Conservation (phyloP, 1,140 invertebrate genomes). For the Homalodisca vitripennis region DNA sequence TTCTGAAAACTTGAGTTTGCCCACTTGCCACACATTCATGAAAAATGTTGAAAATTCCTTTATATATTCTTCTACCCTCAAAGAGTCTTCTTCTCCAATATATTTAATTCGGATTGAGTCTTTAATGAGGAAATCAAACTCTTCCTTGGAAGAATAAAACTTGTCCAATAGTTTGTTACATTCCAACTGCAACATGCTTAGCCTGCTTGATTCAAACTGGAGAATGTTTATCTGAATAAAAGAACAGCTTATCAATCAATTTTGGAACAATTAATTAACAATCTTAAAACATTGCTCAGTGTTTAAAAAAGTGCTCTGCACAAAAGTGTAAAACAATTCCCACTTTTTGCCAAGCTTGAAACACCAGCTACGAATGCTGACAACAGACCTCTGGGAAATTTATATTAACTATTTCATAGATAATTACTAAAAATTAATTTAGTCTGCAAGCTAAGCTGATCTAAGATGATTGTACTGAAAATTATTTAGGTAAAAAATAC, state of each 20-base stretch:
- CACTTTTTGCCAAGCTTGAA: neutral
- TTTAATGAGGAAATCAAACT: conserved; percentile 1
- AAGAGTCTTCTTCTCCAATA: neutral
- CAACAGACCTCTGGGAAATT: neutral
- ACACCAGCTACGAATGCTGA: neutral
- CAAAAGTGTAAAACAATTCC: neutral
- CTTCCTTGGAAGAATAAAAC: neutral
- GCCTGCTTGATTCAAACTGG: neutral
- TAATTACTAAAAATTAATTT: no score
- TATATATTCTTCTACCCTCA: neutral
- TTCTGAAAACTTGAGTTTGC: neutral
- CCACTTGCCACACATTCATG: neutral
- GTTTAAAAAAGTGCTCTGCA: neutral
- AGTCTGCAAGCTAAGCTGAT: no score
- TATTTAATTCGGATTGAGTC: neutral
- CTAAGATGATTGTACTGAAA: no score
- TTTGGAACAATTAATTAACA: neutral
- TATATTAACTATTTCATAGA: neutral
- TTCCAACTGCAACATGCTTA: neutral
- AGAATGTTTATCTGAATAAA: neutral
- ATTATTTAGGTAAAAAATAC: no score
- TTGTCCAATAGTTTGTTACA: neutral
- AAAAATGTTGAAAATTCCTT: neutral
- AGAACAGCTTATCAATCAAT: neutral
- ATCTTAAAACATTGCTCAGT: neutral